Base-by-base conservation (phyloP, 2,113 vertebrate genomes). In the Lasiurus borealis region DNA sequence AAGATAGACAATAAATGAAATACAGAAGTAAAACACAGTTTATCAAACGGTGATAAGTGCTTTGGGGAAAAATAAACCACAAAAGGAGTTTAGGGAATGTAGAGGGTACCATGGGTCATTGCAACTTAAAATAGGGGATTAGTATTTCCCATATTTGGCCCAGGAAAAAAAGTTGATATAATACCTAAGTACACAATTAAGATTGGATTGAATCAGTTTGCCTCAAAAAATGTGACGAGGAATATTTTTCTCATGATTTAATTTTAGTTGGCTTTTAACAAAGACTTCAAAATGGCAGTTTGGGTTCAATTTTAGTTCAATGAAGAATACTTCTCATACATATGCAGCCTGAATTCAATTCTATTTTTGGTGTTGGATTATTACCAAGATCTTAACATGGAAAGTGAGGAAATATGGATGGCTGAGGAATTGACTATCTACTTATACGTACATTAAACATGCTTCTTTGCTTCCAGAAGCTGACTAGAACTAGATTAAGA, bases 241-340 rank as follows among this genome's bases (percentile, higher is more conserved):
- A 93, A 93, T 94, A 90, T 93, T 95, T 93, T 95, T 81, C 46
- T 92, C 75, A 78, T 90, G 68, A 86, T 96, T 97, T 95, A 96
- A 97, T 97, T 97, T 95, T 95, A 96, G 84, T 78, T 92, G 59
- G 72, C 81, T 96, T 93, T 95, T 93, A 97, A 90, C 92, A 96
- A 96, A 93, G 90, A 88, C 88, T 96, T 97, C 92, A 96, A 97
- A 97, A 96, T 96, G 94, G 92, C 85, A 94, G 85, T 69, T 92
- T 75, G 92, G 64, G 90, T 95, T 97, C 88, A 92, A 92, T 96
- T 94, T 96, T 97, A 97, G 97, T 95, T 96, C 95, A 96, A 57
- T 90, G 78, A 93, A 97, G 94, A 96, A 95, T 72, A 93, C 82
- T 68, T 95, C 95, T 96, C 50, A 90, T 95, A 85, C 52, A 96